Conservation (phyloP, 2,888 invertebrate genomes). For the Dryococelus australis region DNA sequence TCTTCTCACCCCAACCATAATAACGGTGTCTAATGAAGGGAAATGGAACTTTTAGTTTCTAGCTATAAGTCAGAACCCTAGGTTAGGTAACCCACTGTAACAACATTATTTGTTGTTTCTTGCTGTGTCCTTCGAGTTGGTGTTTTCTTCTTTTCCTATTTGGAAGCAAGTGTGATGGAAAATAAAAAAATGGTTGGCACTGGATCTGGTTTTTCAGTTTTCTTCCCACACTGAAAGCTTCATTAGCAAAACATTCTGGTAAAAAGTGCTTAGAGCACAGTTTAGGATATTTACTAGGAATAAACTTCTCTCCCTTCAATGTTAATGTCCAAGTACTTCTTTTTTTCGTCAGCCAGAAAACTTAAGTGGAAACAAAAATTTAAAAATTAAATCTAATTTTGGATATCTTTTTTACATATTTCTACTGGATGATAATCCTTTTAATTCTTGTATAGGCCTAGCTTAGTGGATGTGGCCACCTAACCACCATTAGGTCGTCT, state of each 20-base stretch:
- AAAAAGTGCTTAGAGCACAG: neutral
- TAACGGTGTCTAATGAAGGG: too few species aligned
- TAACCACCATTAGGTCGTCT: too few species aligned
- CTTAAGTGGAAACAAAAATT: neutral
- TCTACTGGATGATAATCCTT: too few species aligned
- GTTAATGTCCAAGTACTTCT: neutral
- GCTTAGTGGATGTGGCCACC: too few species aligned
- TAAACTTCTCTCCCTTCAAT: neutral
- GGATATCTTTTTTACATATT: neutral
- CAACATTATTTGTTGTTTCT: neutral
- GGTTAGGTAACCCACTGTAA: too few species aligned
- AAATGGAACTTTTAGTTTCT: too few species aligned
- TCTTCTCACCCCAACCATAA: too few species aligned
- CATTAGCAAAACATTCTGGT: neutral
- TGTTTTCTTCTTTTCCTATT: neutral
- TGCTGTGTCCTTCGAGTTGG: neutral
- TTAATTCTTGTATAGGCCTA: too few species aligned
- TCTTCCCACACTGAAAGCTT: neutral
- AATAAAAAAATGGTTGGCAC: neutral
- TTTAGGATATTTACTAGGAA: neutral
- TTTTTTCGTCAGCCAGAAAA: constrained; percentile 29
- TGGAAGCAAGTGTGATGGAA: neutral
- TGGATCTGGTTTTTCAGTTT: neutral
- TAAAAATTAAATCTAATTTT: too few species aligned
- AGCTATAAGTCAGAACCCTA: too few species aligned